These are phyloP conservation scores for Himalopsyche kuldschensis DNA, from an alignment of 2,888 invertebrate species.

Conservation along the genomic window DNA sequence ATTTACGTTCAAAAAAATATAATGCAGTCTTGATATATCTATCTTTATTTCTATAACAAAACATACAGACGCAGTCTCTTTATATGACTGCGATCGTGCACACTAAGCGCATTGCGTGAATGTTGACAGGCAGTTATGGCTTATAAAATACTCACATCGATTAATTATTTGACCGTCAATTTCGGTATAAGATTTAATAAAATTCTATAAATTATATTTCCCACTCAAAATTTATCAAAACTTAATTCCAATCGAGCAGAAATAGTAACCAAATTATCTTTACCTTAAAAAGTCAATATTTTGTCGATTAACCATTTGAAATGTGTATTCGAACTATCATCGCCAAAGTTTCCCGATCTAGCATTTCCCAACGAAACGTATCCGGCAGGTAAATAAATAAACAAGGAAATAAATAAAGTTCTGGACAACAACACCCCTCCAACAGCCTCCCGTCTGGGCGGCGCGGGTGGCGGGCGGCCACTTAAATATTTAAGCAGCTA, in stretches of 20 bases:
- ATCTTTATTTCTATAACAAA: too few relatives aligned
- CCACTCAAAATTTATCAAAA: background rate
- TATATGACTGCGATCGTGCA: too few relatives aligned
- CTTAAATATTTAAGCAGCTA: constrained; percentile 33
- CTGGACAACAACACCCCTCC: background rate
- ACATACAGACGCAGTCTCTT: too few relatives aligned
- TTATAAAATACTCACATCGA: too few relatives aligned
- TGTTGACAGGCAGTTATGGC: too few relatives aligned
- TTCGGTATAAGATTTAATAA: too few relatives aligned
- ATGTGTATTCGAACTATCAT: background rate
- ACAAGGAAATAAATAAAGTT: constrained; percentile 7
- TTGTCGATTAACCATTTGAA: background rate
- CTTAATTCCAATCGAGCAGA: background rate
- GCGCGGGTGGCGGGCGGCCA: background rate
- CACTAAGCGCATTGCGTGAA: too few relatives aligned
- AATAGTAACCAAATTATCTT: background rate
- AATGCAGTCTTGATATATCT: too few relatives aligned
- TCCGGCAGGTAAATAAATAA: constrained; percentile 3
- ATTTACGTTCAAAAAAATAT: too few relatives aligned
- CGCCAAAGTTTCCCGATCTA: background rate
- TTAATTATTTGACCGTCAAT: too few relatives aligned
- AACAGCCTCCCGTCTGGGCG: background rate
- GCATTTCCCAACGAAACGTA: background rate
- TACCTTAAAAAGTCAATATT: background rate
- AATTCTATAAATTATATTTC: too few relatives aligned